These are phyloP conservation scores for Pachymerium ferrugineum DNA, from an alignment of 2,888 invertebrate genomes.

Conservation along the genomic window DNA sequence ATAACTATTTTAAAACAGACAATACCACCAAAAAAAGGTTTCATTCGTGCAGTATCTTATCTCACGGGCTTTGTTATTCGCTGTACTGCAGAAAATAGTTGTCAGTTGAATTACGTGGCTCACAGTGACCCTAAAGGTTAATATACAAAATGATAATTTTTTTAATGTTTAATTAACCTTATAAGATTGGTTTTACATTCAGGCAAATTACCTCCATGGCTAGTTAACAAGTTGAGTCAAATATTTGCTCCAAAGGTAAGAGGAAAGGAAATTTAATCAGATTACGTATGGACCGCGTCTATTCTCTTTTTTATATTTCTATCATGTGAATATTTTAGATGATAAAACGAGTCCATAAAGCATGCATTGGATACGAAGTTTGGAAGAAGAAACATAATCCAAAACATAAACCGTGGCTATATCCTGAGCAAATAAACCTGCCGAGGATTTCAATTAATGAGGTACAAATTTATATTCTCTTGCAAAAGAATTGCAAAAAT, in stretches of 20 bases:
- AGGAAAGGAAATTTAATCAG: not conserved
- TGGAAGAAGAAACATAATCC: constrained; percentile 78
- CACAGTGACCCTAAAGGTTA: constrained; percentile 80
- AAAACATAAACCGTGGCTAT: constrained; percentile 77
- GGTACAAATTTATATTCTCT: no score
- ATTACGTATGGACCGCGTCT: no score
- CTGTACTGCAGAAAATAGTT: constrained; percentile 55
- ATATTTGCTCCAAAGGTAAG: constrained; percentile 73
- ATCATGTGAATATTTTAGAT: constrained; percentile 49
- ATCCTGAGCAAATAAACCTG: constrained; percentile 73
- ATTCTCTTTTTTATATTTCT: not conserved
- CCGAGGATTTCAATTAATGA: constrained; percentile 65
- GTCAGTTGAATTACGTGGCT: constrained; percentile 79
- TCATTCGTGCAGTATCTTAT: constrained; percentile 61
- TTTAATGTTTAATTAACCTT: not conserved
- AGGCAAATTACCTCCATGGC: constrained; percentile 69
- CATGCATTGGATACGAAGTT: constrained; percentile 68
- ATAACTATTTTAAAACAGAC: not conserved
- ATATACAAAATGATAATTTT: constrained; percentile 17
- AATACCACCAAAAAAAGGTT: constrained; percentile 75
- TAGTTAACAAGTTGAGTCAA: constrained; percentile 80
- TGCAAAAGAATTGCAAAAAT: no score
- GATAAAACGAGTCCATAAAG: constrained; percentile 73
- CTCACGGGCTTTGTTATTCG: constrained; percentile 66
- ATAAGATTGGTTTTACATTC: constrained; percentile 31